A percentile compares a stretch with the other conserved stretches of the same genome.
Evolutionary conservation across 2,888 invertebrate species (phyloP).

Genomic region (Yponomeuta sedellus): DNA sequence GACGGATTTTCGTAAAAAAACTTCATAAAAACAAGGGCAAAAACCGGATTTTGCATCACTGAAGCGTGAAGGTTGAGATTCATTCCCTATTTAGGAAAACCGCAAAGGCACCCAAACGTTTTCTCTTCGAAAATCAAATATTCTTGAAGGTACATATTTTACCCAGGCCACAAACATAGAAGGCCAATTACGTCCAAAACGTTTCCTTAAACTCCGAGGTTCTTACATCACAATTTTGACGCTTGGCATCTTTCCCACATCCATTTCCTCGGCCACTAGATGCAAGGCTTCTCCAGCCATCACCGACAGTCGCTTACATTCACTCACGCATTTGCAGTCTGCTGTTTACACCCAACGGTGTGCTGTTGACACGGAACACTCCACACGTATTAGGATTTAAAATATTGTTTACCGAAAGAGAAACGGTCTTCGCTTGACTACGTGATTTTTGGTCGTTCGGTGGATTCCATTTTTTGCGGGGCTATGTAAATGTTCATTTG

Average conservation of each 20-base stretch:
- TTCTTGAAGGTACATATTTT: no score
- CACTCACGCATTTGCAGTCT: slow-evolving; percentile 6
- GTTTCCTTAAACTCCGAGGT: no score
- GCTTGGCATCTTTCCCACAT: background rate
- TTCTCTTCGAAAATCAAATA: no score
- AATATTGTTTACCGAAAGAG: background rate
- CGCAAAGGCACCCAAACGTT: no score
- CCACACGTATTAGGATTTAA: background rate
- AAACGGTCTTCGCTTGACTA: background rate
- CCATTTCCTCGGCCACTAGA: background rate
- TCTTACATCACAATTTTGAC: no score
- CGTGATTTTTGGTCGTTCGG: background rate
- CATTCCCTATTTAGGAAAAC: no score
- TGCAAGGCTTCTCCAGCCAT: background rate
- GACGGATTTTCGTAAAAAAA: no score
- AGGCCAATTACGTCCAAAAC: no score
- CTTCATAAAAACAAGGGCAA: no score
- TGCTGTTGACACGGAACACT: background rate
- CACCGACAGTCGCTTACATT: slow-evolving; percentile 11
- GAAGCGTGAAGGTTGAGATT: no score
- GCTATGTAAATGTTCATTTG: background rate
- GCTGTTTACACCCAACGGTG: background rate
- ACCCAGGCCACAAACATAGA: no score
- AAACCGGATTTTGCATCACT: no score
- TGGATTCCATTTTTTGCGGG: background rate